phyloP scores from a whole-genome alignment of 2,113 vertebrate species.

The Microcebus lehilahytsara region DNA sequence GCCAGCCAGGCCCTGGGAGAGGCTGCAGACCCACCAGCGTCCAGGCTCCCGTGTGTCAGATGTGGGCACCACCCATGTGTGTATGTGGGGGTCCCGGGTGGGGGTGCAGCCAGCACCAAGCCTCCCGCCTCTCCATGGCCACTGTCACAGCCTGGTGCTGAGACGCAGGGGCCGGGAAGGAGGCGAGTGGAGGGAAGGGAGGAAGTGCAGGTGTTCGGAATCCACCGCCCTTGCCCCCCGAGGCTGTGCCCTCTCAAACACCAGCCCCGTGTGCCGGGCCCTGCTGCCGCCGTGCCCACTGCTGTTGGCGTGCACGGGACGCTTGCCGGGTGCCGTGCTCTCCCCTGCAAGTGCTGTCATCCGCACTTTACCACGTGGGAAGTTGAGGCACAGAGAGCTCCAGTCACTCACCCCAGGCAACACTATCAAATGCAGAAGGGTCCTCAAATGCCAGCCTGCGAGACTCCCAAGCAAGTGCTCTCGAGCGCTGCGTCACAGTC shows the following conservation, averaged over 20 bases:
- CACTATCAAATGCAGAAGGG: fast-evolving
- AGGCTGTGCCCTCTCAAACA: background rate
- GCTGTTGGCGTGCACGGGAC: fast-evolving
- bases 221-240: fast-evolving
- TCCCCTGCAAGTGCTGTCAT: fast-evolving
- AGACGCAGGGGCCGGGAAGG: fast-evolving
- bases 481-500: background rate
- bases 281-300: fast-evolving
- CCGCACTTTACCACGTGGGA: fast-evolving
- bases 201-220: background rate
- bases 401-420: no score
- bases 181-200: fast-evolving
- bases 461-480: background rate
- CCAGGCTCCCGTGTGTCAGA: no score
- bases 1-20: no score
- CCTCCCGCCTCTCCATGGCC: background rate
- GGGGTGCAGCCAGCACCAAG: fast-evolving
- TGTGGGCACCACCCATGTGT: fast-evolving
- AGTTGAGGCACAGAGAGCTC: fast-evolving
- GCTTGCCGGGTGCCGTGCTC: fast-evolving
- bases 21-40: no score
- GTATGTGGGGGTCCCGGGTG: fast-evolving
- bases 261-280: background rate
- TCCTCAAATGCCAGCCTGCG: fast-evolving
- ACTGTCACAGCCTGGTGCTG: background rate